Percentiles rank a stretch among this genome's conserved stretches.
These are phyloP conservation scores for Ceraclea dissimilis DNA, from an alignment of 2,888 invertebrate genomes.

Conservation along the genomic window DNA sequence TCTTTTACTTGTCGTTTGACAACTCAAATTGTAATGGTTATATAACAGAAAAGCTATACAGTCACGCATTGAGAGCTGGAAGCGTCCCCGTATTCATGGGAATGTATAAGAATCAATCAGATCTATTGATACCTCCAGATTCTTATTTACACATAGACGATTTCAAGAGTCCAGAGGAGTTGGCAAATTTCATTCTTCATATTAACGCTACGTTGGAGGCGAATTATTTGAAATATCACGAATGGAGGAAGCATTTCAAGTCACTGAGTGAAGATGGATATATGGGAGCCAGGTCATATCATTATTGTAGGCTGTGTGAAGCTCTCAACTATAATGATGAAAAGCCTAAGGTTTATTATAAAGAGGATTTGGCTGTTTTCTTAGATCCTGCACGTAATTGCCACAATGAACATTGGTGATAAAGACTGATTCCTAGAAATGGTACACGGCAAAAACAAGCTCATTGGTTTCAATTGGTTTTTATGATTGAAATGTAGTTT, in stretches of 20 bases:
- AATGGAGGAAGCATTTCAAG: slow-evolving; percentile 52
- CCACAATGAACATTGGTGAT: not conserved
- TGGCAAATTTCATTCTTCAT: slow-evolving; percentile 47
- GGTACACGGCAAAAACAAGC: no score
- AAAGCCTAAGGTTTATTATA: slow-evolving; percentile 34
- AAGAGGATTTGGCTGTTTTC: slow-evolving; percentile 23
- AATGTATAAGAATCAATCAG: slow-evolving; percentile 38
- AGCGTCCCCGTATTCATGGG: slow-evolving; percentile 62
- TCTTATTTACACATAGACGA: slow-evolving; percentile 56
- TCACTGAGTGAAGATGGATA: slow-evolving; percentile 61
- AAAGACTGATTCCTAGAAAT: no score
- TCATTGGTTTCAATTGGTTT: no score
- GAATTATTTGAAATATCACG: slow-evolving; percentile 39
- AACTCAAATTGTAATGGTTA: slow-evolving; percentile 64
- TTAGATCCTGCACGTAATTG: slow-evolving; percentile 19
- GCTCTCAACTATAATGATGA: slow-evolving; percentile 46
- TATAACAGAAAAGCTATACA: slow-evolving; percentile 62
- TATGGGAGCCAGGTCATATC: slow-evolving; percentile 51
- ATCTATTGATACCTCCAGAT: slow-evolving; percentile 50
- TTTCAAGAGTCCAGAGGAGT: slow-evolving; percentile 40
- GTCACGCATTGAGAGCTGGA: slow-evolving; percentile 54
- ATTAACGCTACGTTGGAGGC: slow-evolving; percentile 39
- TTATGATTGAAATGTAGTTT: no score
- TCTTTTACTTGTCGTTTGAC: slow-evolving; percentile 64
- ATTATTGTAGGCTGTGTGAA: slow-evolving; percentile 52